Evolutionary conservation across 2,888 invertebrate species (phyloP), one percentile per base, ranked within the genome.

Genomic region (Cataglyphis albicans): DNA sequence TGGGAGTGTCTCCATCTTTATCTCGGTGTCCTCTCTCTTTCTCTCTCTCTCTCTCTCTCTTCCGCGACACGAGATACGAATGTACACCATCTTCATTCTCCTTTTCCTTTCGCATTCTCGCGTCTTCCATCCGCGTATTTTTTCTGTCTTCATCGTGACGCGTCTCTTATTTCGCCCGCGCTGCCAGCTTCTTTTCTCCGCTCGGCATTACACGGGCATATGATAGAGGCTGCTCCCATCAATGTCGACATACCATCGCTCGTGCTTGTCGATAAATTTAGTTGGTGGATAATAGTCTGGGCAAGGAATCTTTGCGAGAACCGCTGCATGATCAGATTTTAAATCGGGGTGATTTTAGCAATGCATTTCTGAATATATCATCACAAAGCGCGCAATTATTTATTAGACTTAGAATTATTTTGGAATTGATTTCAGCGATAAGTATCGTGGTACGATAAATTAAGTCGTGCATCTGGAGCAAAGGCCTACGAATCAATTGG

Each of bases 241-340:
- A 87, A 85, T 83, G 86, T 84, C 88, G 88, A 85, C 84, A 80
- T 83, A 75, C 84, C 84, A 68, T 76, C 84, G 21, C 59, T 61
- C 59, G 84, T 61, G 64, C 59, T 57, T 63, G 81, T 25, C 88
- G 89, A 87, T 89, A 89, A 89, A 89, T 87, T 88, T 83, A 85
- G 87, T 82, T 82, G 73, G 73, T 63, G 76, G 83, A 85, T 85
- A 83, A 52, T n/a, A 52, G 52, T 52, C 83, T 82, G 88, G 70
- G 65, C 84, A 82, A 48, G 81, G 48, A 52, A 82, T 48, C 25
- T 48, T 48, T 52, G 68, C 44, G 68, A 21, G 38, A 35, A 65
- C 52, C 35, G 67, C 9, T 41, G 12, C 25, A 29, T 18, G 86
- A 84, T 84, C 84, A 78, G 78, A 86, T 84, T 87, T 88, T 84